These are phyloP conservation scores for Aphelinus atriplicis DNA, from an alignment of 1,140 invertebrate genomes.

Conservation along the genomic window DNA sequence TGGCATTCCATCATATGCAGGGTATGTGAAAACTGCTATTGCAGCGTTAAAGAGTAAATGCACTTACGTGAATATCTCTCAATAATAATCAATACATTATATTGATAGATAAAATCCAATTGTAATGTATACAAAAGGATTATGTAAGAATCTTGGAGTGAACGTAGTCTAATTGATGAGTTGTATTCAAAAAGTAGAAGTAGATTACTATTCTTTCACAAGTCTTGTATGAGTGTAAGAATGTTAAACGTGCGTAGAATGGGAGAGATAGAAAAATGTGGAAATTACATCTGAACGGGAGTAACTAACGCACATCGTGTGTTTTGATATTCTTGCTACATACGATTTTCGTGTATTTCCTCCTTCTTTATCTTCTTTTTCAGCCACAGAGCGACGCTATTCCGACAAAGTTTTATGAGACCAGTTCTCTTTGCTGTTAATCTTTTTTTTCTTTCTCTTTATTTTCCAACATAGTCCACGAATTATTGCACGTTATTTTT, in stretches of 20 bases:
- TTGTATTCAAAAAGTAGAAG: too few species aligned
- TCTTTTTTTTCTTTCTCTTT: background rate
- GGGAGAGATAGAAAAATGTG: conserved; percentile 15
- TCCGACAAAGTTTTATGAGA: conserved; percentile 17
- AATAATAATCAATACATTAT: too few species aligned
- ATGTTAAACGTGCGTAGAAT: background rate
- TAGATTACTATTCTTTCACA: background rate
- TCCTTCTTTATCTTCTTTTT: background rate
- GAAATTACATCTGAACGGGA: conserved; percentile 24
- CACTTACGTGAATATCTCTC: too few species aligned
- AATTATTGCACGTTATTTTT: background rate
- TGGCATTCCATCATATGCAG: too few species aligned
- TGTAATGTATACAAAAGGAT: too few species aligned
- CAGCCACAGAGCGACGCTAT: background rate
- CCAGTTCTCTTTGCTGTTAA: background rate
- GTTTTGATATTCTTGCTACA: conserved; percentile 20
- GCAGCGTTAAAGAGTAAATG: too few species aligned
- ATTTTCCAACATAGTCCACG: background rate
- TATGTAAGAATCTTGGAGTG: too few species aligned
- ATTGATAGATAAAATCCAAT: too few species aligned
- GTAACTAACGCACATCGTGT: conserved; percentile 18
- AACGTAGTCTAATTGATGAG: too few species aligned
- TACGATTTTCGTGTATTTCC: background rate
- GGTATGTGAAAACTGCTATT: too few species aligned
- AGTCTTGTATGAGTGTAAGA: conserved; percentile 14